These are phyloP conservation scores for Dryoscopus gambensis DNA, from an alignment of 2,113 vertebrate species.

Conservation along the genomic window DNA sequence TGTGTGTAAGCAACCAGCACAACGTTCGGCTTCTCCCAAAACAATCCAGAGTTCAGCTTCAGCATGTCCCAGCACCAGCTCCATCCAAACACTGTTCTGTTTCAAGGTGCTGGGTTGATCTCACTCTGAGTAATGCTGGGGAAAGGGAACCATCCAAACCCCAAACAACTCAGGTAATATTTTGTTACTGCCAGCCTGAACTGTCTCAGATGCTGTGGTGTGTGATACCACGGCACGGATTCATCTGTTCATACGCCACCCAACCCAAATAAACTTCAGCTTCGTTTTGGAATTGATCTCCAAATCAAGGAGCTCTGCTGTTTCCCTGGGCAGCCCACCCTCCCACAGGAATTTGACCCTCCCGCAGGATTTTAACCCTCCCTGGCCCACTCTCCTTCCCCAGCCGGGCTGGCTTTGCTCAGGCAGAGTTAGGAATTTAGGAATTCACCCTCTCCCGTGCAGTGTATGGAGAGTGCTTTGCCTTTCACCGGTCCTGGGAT, in stretches of 20 bases:
- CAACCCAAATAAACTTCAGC: constrained; percentile 18
- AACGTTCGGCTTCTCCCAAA: not conserved
- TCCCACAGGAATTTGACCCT: not conserved
- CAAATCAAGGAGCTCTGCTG: not conserved
- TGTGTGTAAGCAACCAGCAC: not conserved
- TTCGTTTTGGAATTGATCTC: not conserved
- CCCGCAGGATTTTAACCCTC: constrained; percentile 29
- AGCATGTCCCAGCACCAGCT: not conserved
- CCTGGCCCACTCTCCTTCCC: not conserved
- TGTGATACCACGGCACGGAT: not conserved
- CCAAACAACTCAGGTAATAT: not conserved
- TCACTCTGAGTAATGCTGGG: rapidly evolving
- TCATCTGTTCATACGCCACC: not conserved
- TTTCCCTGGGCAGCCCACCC: not conserved
- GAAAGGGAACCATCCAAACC: not conserved
- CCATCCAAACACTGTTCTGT: not conserved
- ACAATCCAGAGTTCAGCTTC: not conserved
- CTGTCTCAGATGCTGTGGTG: not conserved
- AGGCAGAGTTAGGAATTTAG: rapidly evolving
- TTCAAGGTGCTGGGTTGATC: not conserved
- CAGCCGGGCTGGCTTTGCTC: not conserved
- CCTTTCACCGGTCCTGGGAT: rapidly evolving
- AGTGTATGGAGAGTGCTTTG: not conserved
- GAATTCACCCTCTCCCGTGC: rapidly evolving
- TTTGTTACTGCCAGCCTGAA: not conserved